Percentiles rank a stretch among this genome's conserved stretches.
These are phyloP conservation scores for Orchestia grillus DNA, from an alignment of 1,140 invertebrate species.

Conservation along the genomic window DNA sequence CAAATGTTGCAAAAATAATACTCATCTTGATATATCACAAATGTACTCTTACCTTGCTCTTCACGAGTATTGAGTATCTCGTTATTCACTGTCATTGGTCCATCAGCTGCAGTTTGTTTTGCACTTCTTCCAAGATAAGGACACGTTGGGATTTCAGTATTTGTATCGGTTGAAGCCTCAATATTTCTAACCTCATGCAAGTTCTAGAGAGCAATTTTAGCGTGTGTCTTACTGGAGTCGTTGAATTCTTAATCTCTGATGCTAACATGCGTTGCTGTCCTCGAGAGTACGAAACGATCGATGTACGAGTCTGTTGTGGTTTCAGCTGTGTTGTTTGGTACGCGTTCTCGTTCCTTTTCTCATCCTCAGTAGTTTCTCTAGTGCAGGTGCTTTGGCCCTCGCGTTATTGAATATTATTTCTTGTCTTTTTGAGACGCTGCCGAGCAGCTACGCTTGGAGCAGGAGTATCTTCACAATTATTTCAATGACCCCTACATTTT, in stretches of 20 bases:
- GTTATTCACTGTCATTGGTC: too few species aligned
- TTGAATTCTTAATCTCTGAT: not conserved
- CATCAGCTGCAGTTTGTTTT: too few species aligned
- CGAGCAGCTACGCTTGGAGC: not conserved
- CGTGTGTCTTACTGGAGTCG: not conserved
- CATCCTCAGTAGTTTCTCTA: not conserved
- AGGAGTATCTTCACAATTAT: too few species aligned
- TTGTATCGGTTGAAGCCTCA: too few species aligned
- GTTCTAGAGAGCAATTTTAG: not conserved
- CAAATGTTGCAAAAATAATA: too few species aligned
- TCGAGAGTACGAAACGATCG: not conserved
- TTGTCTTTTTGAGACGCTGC: too few species aligned
- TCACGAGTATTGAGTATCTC: too few species aligned
- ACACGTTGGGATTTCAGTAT: too few species aligned
- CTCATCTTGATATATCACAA: too few species aligned
- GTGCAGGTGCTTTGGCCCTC: not conserved
- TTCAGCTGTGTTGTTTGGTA: not conserved
- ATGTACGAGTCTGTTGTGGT: not conserved
- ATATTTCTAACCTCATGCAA: too few species aligned
- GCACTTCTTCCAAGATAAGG: too few species aligned
- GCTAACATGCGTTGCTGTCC: not conserved
- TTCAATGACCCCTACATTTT: not conserved
- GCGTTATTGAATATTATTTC: not conserved
- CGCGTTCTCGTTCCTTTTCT: not conserved
- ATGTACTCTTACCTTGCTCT: too few species aligned